Evolutionary conservation across 2,797 vertebrate species (phyloP), one percentile per base, ranked within the genome.

Genomic region (Phalanger gymnotis): DNA sequence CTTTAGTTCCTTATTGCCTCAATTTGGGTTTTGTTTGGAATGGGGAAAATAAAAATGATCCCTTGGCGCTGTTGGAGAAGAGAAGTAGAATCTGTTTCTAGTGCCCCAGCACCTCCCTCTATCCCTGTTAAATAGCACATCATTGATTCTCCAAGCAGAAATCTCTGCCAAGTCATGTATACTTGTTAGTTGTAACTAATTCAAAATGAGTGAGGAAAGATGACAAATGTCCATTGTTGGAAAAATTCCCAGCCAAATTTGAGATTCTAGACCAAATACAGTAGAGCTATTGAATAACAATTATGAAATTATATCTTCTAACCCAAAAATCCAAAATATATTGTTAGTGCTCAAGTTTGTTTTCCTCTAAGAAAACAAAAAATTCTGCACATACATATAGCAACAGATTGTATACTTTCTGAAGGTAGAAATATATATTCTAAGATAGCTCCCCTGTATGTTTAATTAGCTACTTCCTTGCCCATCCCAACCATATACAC

Each of bases 101-200:
- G 54, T 14, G 0, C 54, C 55, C 55, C 14, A 66, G 1, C 0
- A 93, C 27, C n/a, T 54, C 91, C 0, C 0, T 91, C 4, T 93
- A 93, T 90, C 25, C 47, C 31, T 95, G 93, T 91, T 61, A 96
- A 94, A 6, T 89, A 57, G 89, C 53, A 95, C 11, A 58, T 7
- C 40, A 91, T 93, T 22, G 89, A 40, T 94, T 93, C 47, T 92
- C 19, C 53, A 52, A 0, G 30, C 1, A 95, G 22, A 52, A 95
- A 95, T 93, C 40, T 91, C 52, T 91, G 13, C 52, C 87, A 94
- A 47, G 19, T 94, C 40, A 22, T 54, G 91, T 56, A 4, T 54
- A 66, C 10, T 34, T 47, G n/a, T 11, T 51, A 58, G 10, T 89
- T 97, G 28, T 51, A 31, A 53, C 73, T 27, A 66, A 31, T 81